Evolutionary conservation across 2,888 invertebrate genomes (phyloP), one percentile per base, ranked within the genome.

Genomic region (Epirrhoe tristata): DNA sequence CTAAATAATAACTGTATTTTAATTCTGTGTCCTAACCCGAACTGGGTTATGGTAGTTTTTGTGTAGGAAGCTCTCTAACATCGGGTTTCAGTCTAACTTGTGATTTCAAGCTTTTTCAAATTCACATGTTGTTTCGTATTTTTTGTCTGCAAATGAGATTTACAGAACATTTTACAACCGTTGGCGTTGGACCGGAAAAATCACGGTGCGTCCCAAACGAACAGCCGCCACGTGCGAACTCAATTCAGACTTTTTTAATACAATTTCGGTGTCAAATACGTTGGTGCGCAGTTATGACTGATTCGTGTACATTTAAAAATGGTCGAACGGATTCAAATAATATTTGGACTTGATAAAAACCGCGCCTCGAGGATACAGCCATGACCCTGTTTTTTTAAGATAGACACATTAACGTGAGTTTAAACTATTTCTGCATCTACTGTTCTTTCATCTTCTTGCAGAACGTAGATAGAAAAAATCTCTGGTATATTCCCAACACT

Each of bases 151-250:
- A 43, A 43, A 43, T 43, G 14, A 50, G 46, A 55, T 50, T 36
- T 48, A 43, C 36, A 34, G n/a, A 48, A 55, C 14, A 58, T 57
- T 58, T 53, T 17, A 66, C 61, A 66, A 50, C 48, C 58, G 54
- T 16, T n/a, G 58, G 62, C 63, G 54, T 32, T 50, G 43, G 58
- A 60, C 53, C 57, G 68, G 24, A 58, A 67, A 62, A 66, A 63
- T 63, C 67, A 56, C 55, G 54, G 58, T 58, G 66, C 66, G 67
- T 66, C 66, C 61, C 52, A 63, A 58, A 62, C 52, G 63, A 58
- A 59, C 67, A 52, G 55, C 54, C 62, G 46, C 39, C 31, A 59
- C 58, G 66, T 58, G 58, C 54, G 54, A 62, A 46, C 58, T 6
- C 32, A 24, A 46, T 56, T 59, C 24, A 55, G 55, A n/a, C 34